Conservation (phyloP, 2,888 invertebrate genomes). For the Phlogophora meticulosa region DNA sequence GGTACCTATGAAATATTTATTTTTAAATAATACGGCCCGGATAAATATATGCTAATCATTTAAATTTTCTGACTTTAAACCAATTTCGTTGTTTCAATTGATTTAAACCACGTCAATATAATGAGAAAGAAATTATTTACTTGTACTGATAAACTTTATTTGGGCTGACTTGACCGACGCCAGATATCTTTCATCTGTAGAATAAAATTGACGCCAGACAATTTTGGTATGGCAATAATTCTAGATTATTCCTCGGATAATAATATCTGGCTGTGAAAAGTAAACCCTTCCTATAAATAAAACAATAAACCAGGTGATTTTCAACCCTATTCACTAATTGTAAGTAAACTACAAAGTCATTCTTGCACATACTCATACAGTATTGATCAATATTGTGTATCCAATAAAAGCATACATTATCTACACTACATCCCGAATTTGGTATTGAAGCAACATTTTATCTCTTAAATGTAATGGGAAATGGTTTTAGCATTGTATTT, state of each 20-base stretch:
- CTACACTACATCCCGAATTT: neutral
- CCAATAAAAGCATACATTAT: neutral
- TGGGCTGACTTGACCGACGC: neutral
- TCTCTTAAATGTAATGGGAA: neutral
- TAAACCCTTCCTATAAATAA: no score
- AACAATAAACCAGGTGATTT: neutral
- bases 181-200: neutral
- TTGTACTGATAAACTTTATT: no score
- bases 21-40: neutral
- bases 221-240: neutral
- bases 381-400: neutral
- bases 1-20: constrained; percentile 70
- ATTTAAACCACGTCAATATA: neutral
- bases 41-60: constrained; percentile 20
- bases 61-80: neutral
- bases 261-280: neutral
- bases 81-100: neutral
- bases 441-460: neutral
- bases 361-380: neutral
- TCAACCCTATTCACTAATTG: neutral
- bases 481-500: constrained; percentile 6
- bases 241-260: neutral
- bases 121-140: no score
- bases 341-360: no score
- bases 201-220: neutral